Percentiles rank a stretch among this genome's conserved stretches.
Evolutionary conservation across 2,113 vertebrate genomes (phyloP).

Genomic region (Eleginops maclovinus): DNA sequence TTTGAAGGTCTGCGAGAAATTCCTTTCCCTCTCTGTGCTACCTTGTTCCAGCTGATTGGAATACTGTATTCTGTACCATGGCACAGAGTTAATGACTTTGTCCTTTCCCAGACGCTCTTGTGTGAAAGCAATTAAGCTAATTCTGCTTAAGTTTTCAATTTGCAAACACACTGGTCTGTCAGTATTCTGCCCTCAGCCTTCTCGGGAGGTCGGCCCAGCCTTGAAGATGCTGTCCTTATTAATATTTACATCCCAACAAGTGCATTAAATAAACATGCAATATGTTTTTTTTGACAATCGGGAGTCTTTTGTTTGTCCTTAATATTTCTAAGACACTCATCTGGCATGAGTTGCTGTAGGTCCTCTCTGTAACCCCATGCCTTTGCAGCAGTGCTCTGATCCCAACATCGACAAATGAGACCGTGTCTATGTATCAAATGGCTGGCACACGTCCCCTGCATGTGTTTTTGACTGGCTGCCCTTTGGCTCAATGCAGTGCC

Average conservation of each 20-base stretch:
- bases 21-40: background rate
- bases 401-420: conserved; percentile 30
- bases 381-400: conserved; percentile 15
- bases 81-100: conserved; percentile 55
- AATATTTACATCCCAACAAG: conserved; percentile 51
- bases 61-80: conserved; percentile 38
- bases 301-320: conserved; percentile 45
- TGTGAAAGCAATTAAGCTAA: conserved; percentile 69
- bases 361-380: conserved; percentile 1
- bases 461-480: conserved; percentile 64
- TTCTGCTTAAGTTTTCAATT: conserved; percentile 76
- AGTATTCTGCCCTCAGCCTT: conserved; percentile 61
- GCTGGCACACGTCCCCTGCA: conserved; percentile 42
- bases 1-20: conserved; percentile 27
- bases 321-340: conserved; percentile 29
- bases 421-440: conserved; percentile 45
- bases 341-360: conserved; percentile 6
- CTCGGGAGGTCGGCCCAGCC: conserved; percentile 40
- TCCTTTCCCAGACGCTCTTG: conserved; percentile 39
- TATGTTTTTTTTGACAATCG: too few species aligned
- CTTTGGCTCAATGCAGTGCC: conserved; percentile 65
- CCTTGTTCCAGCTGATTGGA: conserved; percentile 44
- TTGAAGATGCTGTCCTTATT: conserved; percentile 46
- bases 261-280: conserved; percentile 15
- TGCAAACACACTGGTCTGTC: conserved; percentile 43